Base-by-base conservation (phyloP, 2,888 invertebrate genomes). In the Parapristionchus giblindavisi region DNA sequence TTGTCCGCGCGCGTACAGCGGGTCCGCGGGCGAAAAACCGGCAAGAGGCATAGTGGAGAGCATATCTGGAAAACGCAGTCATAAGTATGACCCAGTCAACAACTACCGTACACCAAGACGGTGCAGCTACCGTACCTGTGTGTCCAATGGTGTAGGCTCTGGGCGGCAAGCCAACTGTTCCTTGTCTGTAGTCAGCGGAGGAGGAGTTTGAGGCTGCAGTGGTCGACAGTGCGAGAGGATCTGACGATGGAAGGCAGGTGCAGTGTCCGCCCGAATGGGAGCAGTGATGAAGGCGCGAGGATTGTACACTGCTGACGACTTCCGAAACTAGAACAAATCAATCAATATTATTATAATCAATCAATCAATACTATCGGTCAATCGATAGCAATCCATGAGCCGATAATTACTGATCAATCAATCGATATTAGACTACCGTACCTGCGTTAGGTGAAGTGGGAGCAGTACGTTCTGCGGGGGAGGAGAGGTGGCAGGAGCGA, bases 31-130 rank as follows among this genome's bases (percentile, higher is more conserved):
- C 36, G 65, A 32, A 70, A 70, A 36, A 70, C 54, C 52, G 68
- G 68, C 24, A 70, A 54, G 68, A 70, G 68, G 54, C 68, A 70
- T 24, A 70, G 68, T 24, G 68, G 68, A 52, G 68, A 70, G 68
- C 68, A 70, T 38, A 70, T 54, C 68, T 70, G 68, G 2, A 70
- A 54, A 24, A n/a, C n/a, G 27, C 36, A 21, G 6, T 11, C 43
- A 43, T 14, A 14, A 43, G 17, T 60, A 4, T n/a, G n/a, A n/a
- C n/a, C 11, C n/a, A 5, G 6, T 60, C 34, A 21, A n/a, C 4
- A 34, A 27, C 5, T 60, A 60, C 36, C 34, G 60, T 61, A 61
- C 11, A 32, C 43, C 29, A 63, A 17, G 11, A 11, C n/a, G 40
- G 27, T n/a, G n/a, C n/a, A n/a, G n/a, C n/a, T n/a, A n/a, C n/a